phyloP scores from a whole-genome alignment of 2,888 invertebrate genomes.

The Xanthostigma xanthostigma region DNA sequence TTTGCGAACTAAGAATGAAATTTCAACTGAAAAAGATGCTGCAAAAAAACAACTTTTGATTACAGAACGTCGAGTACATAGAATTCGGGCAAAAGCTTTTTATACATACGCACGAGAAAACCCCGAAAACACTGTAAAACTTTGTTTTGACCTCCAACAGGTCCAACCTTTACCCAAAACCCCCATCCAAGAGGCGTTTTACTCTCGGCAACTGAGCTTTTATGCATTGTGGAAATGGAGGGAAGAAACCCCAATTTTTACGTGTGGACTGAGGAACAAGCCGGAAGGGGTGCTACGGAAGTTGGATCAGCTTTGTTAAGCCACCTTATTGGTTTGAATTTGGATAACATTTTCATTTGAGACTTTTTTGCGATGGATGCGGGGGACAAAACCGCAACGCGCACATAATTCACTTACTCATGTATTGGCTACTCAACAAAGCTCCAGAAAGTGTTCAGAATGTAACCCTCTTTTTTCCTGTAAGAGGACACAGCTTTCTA shows the following conservation, averaged over 20 bases:
- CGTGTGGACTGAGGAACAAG: conserved; percentile 12
- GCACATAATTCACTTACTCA: too few species aligned
- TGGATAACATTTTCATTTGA: conserved; percentile 7
- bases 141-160: conserved; percentile 18
- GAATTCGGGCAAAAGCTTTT: conserved; percentile 13
- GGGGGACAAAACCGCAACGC: conserved; percentile 14
- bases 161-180: conserved; percentile 15
- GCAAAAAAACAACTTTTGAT: conserved; percentile 11
- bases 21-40: conserved; percentile 8
- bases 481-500: conserved; percentile 8
- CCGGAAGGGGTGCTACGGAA: conserved; percentile 13
- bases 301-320: conserved; percentile 11
- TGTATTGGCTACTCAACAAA: too few species aligned
- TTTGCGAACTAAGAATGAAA: conserved; percentile 8
- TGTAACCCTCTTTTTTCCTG: conserved; percentile 1
- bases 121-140: conserved; percentile 8
- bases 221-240: conserved; percentile 13
- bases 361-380: conserved; percentile 16
- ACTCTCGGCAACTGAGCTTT: conserved; percentile 14
- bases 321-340: conserved; percentile 4
- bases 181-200: conserved; percentile 17
- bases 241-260: conserved; percentile 14
- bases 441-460: too few species aligned
- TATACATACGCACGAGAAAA: conserved; percentile 10
- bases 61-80: conserved; percentile 13